Evolutionary conservation across 2,888 invertebrate species (phyloP), one percentile per base, ranked within the genome.

Genomic region (Lasioglossum malachurum): DNA sequence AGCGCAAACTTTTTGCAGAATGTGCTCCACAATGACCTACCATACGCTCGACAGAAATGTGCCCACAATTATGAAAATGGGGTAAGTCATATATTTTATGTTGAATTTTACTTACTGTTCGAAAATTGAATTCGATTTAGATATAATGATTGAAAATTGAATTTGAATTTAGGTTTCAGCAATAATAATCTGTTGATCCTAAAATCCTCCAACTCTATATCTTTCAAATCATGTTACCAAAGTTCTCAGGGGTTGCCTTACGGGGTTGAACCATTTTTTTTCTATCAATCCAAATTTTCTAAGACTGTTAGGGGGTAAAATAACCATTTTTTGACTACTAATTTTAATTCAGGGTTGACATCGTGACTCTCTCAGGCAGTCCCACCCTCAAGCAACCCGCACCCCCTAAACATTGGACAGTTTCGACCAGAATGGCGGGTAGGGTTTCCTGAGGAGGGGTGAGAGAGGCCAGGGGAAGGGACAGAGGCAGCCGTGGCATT

Each of bases 401-500:
- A 78, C 78, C 83, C 75, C 75, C 35, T n/a, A 41, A 84, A 83
- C 31, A 60, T 57, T 27, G 14, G 69, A 77, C 77, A 75, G 57
- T 71, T 19, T 19, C 23, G 74, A 78, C 46, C 76, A 19, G 67
- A 69, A 69, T 69, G 35, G 67, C 38, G 67, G 19, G 57, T n/a
- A 35, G 35, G 64, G 73, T 69, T 69, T 35, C 31, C 7, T 7
- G 64, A 16, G 16, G 16, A 31, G 31, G 57, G 49, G 64, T 8
- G 41, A 49, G 12, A 44, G 64, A 38, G 64, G 67, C 31, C 35
- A 27, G 75, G 67, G 78, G 82, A 69, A 44, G 44, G 73, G 72
- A 49, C 60, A 57, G 83, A 74, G 86, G 84, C 67, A 86, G 86
- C 83, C 49, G 49, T 49, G 87, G 89, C 91, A 91, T 91, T 91